Base-by-base conservation (phyloP, 2,888 invertebrate species). In the Sicus ferrugineus region DNA sequence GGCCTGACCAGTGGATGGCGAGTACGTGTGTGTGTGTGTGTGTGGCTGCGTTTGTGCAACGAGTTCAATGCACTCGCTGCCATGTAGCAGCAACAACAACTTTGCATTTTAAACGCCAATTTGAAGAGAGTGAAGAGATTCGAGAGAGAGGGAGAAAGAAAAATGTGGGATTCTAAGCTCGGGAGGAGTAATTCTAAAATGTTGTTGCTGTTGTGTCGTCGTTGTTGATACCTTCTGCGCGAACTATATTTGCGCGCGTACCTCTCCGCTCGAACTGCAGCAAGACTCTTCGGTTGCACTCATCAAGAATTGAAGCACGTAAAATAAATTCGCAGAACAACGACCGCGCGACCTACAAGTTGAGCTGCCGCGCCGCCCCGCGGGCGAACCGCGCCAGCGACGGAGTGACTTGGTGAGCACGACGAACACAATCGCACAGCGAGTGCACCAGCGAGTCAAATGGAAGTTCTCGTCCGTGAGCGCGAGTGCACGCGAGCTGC, bases 341-440 rank as follows among this genome's bases (percentile, higher is more conserved):
- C 69, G 65, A 63, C 65, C 69, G 48, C 64, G 31, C 66, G 66
- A 69, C 66, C 69, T 61, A 69, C 66, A 61, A 61, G 54, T 62
- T 52, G 46, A 59, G 14, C n/a, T 28, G 54, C 5, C 54, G 48
- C 71, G 11, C 71, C 62, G 42, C 68, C 11, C 34, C 42, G 46
- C 46, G 16, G 42, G n/a, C n/a, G n/a, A 42, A 9, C 42, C 4
- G 14, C 42, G 9, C 34, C 31, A 34, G 16, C 28, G 28, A 3
- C 16, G 21, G 48, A 31, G 54, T 31, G 63, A 63, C 9, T 48
- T 11, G 46, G 46, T n/a, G 26, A 26, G 23, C 6, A 9, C 38
- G 19, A 52, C 3, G 52, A 2, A 3, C 23, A 19, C 52, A 52
- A 48, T 4, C 48, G 11, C 50, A 50, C 50, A 31, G 52, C 52